Evolutionary conservation across 2,113 vertebrate genomes (phyloP).

Genomic region (Ameiurus melas): DNA sequence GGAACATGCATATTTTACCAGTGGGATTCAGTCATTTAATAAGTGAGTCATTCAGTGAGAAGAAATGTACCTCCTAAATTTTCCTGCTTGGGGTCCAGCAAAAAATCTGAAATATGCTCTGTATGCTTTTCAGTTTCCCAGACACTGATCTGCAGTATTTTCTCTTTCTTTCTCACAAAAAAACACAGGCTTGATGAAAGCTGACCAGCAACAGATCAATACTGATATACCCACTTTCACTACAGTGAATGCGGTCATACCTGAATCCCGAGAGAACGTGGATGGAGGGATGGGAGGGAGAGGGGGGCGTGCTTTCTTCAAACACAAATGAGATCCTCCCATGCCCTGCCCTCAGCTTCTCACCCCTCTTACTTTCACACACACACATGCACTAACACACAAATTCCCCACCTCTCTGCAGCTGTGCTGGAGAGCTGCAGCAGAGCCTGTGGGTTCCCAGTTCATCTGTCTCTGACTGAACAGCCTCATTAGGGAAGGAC

Average conservation of each 20-base stretch:
- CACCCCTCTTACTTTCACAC: slow-evolving; percentile 55
- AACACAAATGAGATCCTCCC: slow-evolving; percentile 71
- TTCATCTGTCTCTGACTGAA: slow-evolving; percentile 63
- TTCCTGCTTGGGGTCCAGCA: not conserved
- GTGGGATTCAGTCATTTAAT: not conserved
- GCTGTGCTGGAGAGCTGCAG: slow-evolving; percentile 51
- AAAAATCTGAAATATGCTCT: slow-evolving; percentile 4
- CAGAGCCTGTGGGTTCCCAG: slow-evolving; percentile 58
- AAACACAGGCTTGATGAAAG: slow-evolving; percentile 23
- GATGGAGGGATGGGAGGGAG: not conserved
- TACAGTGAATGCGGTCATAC: not conserved
- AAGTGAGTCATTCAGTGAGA: not conserved
- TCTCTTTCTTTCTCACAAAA: not conserved
- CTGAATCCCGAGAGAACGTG: slow-evolving; percentile 27
- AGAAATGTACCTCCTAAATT: not conserved
- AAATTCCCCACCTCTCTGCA: slow-evolving; percentile 51
- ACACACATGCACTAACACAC: slow-evolving; percentile 43
- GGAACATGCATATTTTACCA: not conserved
- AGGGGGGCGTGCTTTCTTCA: slow-evolving; percentile 60
- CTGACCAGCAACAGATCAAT: slow-evolving; percentile 30
- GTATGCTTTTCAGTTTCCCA: not conserved
- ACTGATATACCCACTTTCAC: slow-evolving; percentile 57
- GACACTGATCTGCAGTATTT: not conserved
- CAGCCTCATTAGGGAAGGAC: slow-evolving; percentile 59
- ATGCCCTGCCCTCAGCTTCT: slow-evolving; percentile 60